Percentiles rank a stretch among this genome's conserved stretches.
Conservation (phyloP, 2,113 vertebrate species). For the Columba janthina region DNA sequence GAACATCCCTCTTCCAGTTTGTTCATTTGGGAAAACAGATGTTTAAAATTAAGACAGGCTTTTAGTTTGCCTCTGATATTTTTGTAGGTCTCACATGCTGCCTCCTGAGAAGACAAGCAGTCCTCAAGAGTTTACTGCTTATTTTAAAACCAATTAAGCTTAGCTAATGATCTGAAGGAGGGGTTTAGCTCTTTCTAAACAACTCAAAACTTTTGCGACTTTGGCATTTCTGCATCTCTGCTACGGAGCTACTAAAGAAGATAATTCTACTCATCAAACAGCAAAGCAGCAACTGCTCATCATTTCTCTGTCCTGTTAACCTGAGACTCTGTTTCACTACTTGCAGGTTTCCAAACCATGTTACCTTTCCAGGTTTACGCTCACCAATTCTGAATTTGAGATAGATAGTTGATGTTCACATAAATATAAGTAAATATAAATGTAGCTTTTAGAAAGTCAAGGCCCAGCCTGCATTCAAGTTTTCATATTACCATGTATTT, state of each 20-base stretch:
- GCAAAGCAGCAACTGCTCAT: not conserved
- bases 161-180: not conserved
- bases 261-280: not conserved
- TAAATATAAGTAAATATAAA: not conserved
- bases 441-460: not conserved
- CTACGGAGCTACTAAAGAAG: not conserved
- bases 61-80: constrained; percentile 10
- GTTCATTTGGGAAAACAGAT: constrained; percentile 45
- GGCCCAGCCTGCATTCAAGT: not conserved
- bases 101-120: constrained; percentile 13
- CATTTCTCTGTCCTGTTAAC: not conserved
- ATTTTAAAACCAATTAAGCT: constrained; percentile 13
- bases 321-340: not conserved
- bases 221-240: not conserved
- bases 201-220: not conserved
- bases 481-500: not conserved
- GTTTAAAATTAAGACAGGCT: constrained; percentile 61
- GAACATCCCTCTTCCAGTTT: constrained; percentile 1
- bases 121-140: not conserved
- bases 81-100: not conserved
- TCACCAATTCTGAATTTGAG: not conserved
- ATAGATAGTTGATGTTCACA: not conserved
- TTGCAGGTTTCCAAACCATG: not conserved
- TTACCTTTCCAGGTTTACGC: not conserved
- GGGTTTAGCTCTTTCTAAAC: not conserved